These are phyloP conservation scores for Staurois parvus DNA, from an alignment of 2,797 vertebrate genomes.

Conservation along the genomic window DNA sequence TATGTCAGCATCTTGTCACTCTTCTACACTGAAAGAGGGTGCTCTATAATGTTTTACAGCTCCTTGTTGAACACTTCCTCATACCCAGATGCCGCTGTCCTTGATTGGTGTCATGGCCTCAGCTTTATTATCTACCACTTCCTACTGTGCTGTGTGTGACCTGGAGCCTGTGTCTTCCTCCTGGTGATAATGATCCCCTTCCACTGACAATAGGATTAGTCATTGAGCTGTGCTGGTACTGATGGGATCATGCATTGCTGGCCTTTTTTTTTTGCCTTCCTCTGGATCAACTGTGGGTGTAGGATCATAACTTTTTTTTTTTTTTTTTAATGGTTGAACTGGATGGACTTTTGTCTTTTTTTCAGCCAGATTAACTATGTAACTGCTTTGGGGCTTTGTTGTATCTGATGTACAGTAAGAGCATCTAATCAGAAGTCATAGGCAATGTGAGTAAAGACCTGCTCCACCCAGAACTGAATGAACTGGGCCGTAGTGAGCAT, in stretches of 20 bases:
- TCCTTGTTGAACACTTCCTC: slow-evolving; percentile 6
- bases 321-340: too few relatives aligned
- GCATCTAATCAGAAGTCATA: too few relatives aligned
- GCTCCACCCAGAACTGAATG: too few relatives aligned
- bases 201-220: neutral
- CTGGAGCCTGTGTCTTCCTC: neutral
- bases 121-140: slow-evolving; percentile 18
- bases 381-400: neutral
- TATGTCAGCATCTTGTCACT: slow-evolving; percentile 11
- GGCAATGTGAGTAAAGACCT: too few relatives aligned
- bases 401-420: neutral
- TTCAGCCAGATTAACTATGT: too few relatives aligned
- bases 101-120: slow-evolving; percentile 1
- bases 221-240: neutral
- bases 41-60: slow-evolving; percentile 29
- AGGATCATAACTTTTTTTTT: too few relatives aligned
- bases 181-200: neutral
- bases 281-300: too few relatives aligned
- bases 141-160: neutral
- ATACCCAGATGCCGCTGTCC: slow-evolving; percentile 8
- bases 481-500: too few relatives aligned
- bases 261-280: too few relatives aligned
- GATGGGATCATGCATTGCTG: too few relatives aligned
- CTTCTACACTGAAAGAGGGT: neutral
- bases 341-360: too few relatives aligned